Conservation (phyloP, 2,113 vertebrate genomes). For the Sterrhoptilus dennistouni region DNA sequence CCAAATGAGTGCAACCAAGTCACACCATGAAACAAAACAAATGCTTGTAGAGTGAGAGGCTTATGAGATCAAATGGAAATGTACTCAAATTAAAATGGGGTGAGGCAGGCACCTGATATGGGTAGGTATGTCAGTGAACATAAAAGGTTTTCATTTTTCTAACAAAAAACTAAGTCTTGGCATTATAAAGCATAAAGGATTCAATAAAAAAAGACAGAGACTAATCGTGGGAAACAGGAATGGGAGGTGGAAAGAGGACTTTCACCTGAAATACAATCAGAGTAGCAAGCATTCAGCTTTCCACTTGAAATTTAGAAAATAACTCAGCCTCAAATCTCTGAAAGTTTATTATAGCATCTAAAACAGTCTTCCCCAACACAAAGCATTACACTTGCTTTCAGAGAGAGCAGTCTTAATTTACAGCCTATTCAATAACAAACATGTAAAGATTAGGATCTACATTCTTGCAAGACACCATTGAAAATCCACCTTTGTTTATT, state of each 20-base stretch:
- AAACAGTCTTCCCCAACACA: background rate
- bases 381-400: background rate
- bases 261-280: background rate
- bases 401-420: background rate
- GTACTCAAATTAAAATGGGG: background rate
- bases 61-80: background rate
- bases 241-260: background rate
- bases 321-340: background rate
- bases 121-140: background rate
- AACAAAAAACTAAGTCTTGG: background rate
- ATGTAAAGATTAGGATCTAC: background rate
- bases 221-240: background rate
- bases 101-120: background rate
- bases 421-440: background rate
- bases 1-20: background rate
- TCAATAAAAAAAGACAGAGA: background rate
- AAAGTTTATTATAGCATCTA: background rate
- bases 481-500: background rate
- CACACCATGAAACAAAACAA: background rate
- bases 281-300: background rate
- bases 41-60: background rate
- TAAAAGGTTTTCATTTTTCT: background rate
- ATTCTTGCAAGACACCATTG: background rate
- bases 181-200: background rate
- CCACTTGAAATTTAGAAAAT: background rate